These are phyloP conservation scores for Wiebesia pumilae DNA, from an alignment of 1,140 invertebrate species.

Conservation along the genomic window DNA sequence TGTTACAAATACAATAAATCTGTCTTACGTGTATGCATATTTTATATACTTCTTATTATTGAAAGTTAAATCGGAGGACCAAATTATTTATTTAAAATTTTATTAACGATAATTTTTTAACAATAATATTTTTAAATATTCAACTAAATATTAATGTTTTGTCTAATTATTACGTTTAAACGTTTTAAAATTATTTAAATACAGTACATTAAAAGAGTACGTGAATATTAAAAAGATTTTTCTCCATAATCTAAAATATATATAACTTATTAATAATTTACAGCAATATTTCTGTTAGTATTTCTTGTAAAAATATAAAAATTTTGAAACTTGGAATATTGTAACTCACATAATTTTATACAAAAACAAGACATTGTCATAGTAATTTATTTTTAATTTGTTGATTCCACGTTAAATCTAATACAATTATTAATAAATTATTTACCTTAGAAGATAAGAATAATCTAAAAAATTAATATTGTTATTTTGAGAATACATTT, in stretches of 20 bases:
- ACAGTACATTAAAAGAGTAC: too few species aligned
- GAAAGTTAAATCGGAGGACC: background rate
- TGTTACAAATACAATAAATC: background rate
- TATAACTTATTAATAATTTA: background rate
- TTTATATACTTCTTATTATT: slow-evolving; percentile 20
- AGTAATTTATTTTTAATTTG: too few species aligned
- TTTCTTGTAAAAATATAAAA: background rate
- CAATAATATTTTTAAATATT: too few species aligned
- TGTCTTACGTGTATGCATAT: slow-evolving; percentile 7
- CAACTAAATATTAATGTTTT: background rate
- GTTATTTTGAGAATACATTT: too few species aligned
- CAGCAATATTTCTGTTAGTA: background rate
- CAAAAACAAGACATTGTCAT: background rate
- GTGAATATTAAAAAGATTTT: too few species aligned
- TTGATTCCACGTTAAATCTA: too few species aligned
- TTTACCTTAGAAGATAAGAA: too few species aligned
- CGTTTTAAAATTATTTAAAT: too few species aligned
- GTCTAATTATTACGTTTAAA: background rate
- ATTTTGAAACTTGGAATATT: background rate
- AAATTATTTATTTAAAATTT: background rate
- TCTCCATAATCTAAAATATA: too few species aligned
- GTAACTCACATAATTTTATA: background rate
- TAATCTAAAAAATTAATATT: too few species aligned
- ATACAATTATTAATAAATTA: too few species aligned
- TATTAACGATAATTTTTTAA: too few species aligned